Percentiles rank a stretch among this genome's conserved stretches.
These are phyloP conservation scores for Oophaga sylvatica DNA, from an alignment of 2,797 vertebrate species.

Conservation along the genomic window DNA sequence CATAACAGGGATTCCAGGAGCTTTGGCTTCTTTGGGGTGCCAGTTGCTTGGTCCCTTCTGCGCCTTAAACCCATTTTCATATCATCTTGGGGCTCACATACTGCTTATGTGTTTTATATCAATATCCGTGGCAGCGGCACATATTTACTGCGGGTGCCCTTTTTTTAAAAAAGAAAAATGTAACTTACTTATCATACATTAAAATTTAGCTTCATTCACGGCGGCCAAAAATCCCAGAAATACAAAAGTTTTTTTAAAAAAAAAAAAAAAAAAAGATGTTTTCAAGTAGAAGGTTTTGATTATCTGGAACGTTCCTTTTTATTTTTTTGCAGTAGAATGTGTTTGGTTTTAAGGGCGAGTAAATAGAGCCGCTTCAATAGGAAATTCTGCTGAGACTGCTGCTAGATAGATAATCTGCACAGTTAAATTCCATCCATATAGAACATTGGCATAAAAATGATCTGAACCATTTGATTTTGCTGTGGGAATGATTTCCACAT, in stretches of 20 bases:
- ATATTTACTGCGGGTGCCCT: background rate
- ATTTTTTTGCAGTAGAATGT: constrained; percentile 22
- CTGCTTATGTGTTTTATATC: too few relatives aligned
- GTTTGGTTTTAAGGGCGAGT: constrained; percentile 44
- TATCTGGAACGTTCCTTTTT: constrained; percentile 25
- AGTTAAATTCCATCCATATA: constrained; percentile 50
- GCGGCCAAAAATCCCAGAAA: background rate
- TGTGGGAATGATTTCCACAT: constrained; percentile 36
- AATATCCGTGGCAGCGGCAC: background rate
- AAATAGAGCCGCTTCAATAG: constrained; percentile 55
- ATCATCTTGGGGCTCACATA: too few relatives aligned
- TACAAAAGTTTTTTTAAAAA: background rate
- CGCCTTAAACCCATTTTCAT: too few relatives aligned
- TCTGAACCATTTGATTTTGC: constrained; percentile 44
- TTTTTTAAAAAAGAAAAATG: background rate
- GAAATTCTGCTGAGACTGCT: constrained; percentile 45
- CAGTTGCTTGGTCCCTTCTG: too few relatives aligned
- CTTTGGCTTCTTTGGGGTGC: too few relatives aligned
- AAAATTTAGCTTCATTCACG: background rate
- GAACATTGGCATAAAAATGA: constrained; percentile 43
- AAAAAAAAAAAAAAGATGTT: background rate
- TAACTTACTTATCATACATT: constrained; percentile 2
- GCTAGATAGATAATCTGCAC: constrained; percentile 58
- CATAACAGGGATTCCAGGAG: too few relatives aligned
- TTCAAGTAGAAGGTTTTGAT: constrained; percentile 11